phyloP scores from a whole-genome alignment of 2,888 invertebrate species.

The Podabrus alpinus region DNA sequence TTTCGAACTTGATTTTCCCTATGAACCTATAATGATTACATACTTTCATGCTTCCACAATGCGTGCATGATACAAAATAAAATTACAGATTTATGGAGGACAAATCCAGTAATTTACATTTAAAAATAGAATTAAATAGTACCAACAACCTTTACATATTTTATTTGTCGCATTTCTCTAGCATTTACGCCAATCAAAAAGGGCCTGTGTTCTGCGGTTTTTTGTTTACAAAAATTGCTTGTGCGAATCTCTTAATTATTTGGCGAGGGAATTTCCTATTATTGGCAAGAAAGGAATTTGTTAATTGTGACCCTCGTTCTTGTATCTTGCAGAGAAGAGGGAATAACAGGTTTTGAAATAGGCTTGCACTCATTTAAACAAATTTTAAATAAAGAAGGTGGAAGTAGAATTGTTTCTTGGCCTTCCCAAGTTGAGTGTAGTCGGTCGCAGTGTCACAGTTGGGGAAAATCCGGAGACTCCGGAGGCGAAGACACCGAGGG shows the following conservation, averaged over 20 bases:
- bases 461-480: background rate
- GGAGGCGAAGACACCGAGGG: conserved; percentile 12
- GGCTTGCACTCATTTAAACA: background rate
- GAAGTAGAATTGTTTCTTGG: conserved; percentile 8
- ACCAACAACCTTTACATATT: background rate
- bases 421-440: conserved; percentile 16
- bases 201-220: too few relatives aligned
- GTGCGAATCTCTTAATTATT: background rate
- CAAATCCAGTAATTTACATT: background rate
- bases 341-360: background rate
- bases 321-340: background rate
- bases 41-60: background rate
- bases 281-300: background rate
- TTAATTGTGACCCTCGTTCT: conserved; percentile 2
- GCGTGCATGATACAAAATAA: background rate
- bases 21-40: background rate
- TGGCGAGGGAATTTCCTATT: background rate
- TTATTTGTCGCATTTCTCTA: too few relatives aligned
- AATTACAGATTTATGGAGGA: background rate
- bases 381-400: conserved; percentile 21
- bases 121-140: background rate
- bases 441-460: conserved; percentile 18
- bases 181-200: too few relatives aligned
- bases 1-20: background rate
- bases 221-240: too few relatives aligned